Evolutionary conservation across 1,140 invertebrate species (phyloP), one percentile per base, ranked within the genome.

Genomic region (Zaprionus davidi): DNA sequence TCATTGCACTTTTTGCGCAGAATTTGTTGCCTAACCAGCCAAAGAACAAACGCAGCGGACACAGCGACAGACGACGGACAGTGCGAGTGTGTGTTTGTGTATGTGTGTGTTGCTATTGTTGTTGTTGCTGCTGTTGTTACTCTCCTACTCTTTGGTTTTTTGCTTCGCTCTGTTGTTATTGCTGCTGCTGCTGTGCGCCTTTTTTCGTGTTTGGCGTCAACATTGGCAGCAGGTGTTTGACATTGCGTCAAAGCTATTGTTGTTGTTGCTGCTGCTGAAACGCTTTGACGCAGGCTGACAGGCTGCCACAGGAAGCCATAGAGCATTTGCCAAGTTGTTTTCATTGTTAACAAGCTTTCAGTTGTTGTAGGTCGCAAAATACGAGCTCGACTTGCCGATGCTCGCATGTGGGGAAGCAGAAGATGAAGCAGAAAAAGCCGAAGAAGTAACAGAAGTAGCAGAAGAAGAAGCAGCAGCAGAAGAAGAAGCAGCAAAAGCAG

Each of bases 201-300:
- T 87, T 87, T 87, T 87, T 87, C 83, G 84, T 83, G 84, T 87
- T 88, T 87, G 84, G 85, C 85, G 84, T 88, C 82, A 87, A 87
- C 84, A 87, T 87, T 87, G 84, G 85, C 85, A 90, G 85, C 86
- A 90, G 85, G 85, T 90, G 85, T 90, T 90, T 90, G 85, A 90
- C 85, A 90, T 90, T 90, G 85, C 86, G 82, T 90, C 85, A 90
- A 90, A 90, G 85, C 79, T 77, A 88, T 88, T 80, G 84, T 77
- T 77, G 76, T 51, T 82, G 68, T 70, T 82, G 70, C 44, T 73
- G 56, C 44, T 71, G 57, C 58, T 55, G 53, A 44, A 7, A 46
- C 59, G 26, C 20, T 76, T 76, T 65, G 84, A 81, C 81, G 84
- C 82, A 77, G 83, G 76, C 86, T 90, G 85, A 85, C 85, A 90